These are phyloP conservation scores for Acronicta leporina DNA, from an alignment of 2,888 invertebrate species.

Conservation along the genomic window DNA sequence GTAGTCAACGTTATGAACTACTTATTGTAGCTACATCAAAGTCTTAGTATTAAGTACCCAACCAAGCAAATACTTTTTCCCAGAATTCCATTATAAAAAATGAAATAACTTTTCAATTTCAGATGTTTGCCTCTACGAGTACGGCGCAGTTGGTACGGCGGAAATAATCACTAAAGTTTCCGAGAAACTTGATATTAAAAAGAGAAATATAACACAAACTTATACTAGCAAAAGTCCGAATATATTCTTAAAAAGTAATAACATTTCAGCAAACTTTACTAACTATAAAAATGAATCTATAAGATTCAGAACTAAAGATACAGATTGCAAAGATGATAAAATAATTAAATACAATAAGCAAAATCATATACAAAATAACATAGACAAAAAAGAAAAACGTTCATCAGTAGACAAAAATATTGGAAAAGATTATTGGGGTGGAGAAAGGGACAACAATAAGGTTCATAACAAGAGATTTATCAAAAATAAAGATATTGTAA, in stretches of 20 bases:
- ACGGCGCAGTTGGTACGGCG: neutral
- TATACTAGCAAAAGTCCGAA: neutral
- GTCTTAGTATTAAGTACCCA: too few species aligned
- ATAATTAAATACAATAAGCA: neutral
- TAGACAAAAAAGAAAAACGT: neutral
- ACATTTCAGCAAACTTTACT: neutral
- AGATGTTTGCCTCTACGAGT: slow-evolving; percentile 12
- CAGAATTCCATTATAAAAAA: neutral
- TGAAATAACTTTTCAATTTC: slow-evolving; percentile 16
- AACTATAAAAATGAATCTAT: neutral
- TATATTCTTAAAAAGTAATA: neutral
- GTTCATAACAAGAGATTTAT: neutral
- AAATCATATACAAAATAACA: neutral
- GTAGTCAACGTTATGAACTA: too few species aligned
- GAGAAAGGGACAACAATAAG: neutral
- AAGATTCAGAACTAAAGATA: neutral
- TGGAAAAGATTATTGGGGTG: neutral
- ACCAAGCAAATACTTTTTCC: neutral
- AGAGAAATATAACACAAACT: neutral
- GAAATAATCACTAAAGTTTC: neutral
- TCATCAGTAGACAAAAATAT: neutral
- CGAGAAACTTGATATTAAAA: neutral
- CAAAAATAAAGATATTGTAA: neutral
- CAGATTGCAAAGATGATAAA: neutral
- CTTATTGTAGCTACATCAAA: too few species aligned